A percentile compares a stretch with the other conserved stretches of the same genome.
phyloP scores from a whole-genome alignment of 2,113 vertebrate genomes.

The Hyla sarda region DNA sequence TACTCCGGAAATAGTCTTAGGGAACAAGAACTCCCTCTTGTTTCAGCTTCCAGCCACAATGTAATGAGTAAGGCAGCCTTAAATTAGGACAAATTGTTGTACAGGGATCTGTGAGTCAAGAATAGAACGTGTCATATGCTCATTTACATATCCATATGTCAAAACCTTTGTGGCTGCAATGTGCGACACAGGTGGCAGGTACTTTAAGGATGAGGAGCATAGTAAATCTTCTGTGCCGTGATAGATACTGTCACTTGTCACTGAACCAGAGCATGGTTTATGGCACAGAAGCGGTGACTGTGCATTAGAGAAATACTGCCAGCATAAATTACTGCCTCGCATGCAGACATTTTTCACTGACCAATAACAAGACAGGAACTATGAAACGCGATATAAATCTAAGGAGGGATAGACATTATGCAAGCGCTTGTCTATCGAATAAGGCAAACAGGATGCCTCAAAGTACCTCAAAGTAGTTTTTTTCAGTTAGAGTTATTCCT shows the following conservation, averaged over 20 bases:
- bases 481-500: not conserved
- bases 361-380: not conserved
- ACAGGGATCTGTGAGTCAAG: not conserved
- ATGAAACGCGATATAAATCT: not conserved
- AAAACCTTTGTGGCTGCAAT: conserved; percentile 8
- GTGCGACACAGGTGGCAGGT: conserved; percentile 24
- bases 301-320: conserved; percentile 32
- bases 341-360: not conserved
- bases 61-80: conserved; percentile 7
- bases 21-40: not conserved
- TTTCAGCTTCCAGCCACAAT: not conserved
- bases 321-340: not conserved
- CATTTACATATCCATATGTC: conserved; percentile 44
- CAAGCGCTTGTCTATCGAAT: not conserved
- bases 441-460: not conserved
- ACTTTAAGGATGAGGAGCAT: conserved; percentile 21
- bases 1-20: not conserved
- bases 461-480: no score
- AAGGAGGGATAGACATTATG: not conserved
- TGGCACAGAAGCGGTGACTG: not conserved
- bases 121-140: conserved; percentile 35
- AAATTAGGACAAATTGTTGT: conserved; percentile 31
- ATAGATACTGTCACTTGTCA: conserved; percentile 41
- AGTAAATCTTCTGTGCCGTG: conserved; percentile 25
- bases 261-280: not conserved